A percentile compares a stretch with the other conserved stretches of the same genome.
These are phyloP conservation scores for Paelopatides confundens DNA, from an alignment of 53 echinoderm and acorn worm species.

Conservation along the genomic window DNA sequence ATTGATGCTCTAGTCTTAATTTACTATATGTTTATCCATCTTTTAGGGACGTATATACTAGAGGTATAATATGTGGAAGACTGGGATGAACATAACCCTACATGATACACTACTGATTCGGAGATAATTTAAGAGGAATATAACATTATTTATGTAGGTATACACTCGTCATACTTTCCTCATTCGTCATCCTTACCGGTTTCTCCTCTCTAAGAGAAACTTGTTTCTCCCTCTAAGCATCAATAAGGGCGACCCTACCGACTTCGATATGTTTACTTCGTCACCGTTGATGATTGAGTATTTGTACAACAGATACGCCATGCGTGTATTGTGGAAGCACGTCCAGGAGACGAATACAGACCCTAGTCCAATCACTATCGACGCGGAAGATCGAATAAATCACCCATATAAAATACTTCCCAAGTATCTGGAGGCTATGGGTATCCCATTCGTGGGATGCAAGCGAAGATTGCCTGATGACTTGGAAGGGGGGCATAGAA, in stretches of 20 bases:
- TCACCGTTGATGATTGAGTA: background rate
- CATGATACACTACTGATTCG: too few species aligned
- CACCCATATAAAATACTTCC: slow-evolving; percentile 10
- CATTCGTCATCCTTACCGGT: slow-evolving; percentile 57
- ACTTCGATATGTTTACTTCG: slow-evolving; percentile 17
- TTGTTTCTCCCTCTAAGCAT: background rate
- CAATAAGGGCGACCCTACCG: background rate
- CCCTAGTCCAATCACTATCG: background rate
- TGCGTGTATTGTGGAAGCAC: background rate
- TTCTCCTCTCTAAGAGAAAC: slow-evolving; percentile 43
- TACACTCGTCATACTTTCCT: slow-evolving; percentile 56
- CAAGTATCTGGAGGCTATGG: background rate
- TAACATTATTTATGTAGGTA: too few species aligned
- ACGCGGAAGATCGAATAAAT: slow-evolving; percentile 15
- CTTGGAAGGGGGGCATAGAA: background rate
- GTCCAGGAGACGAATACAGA: background rate
- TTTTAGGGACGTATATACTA: too few species aligned
- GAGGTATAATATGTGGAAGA: too few species aligned
- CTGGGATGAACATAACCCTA: too few species aligned
- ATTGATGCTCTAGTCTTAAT: too few species aligned
- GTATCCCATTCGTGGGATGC: slow-evolving; percentile 17
- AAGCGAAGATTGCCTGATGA: background rate
- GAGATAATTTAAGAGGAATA: too few species aligned
- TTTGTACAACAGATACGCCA: background rate
- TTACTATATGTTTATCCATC: too few species aligned